Base-by-base conservation (phyloP, 1,140 invertebrate genomes). In the Caenorhabditis briggsae region DNA sequence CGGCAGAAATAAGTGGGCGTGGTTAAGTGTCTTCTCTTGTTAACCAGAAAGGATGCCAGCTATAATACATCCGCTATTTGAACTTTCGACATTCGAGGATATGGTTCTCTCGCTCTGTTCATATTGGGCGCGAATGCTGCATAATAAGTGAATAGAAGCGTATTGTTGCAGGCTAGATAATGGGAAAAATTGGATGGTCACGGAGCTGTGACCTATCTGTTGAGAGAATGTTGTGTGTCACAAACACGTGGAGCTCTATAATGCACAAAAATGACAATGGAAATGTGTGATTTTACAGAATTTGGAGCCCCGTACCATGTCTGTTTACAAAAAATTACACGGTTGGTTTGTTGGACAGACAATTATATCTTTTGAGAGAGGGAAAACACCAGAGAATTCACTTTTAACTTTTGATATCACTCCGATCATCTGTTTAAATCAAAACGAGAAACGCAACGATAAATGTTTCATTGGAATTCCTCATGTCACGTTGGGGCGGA, bases 121-220 rank as follows among this genome's bases (percentile, higher is more conserved):
- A 70, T 70, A 70, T 70, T 70, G 20, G n/a, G 33, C 18, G 59
- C 18, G 59, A 64, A 64, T 64, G 23, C 59, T 12, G 20, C 23
- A 64, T 23, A 64, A 64, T 41, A 64, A 64, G 23, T 25, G 64
- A n/a, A 70, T 25, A 3, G 8, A 5, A 64, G 59, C 59, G 8
- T 41, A 43, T 70, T 70, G 64, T 70, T 70, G 64, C 64, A 41
- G 43, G 64, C 64, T 8, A 41, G 14, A 70, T 70, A 70, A 46
- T 70, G 64, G 43, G 43, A 70, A 70, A 70, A 70, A 70, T 70
- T 14, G 59, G 33, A 11, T 12, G 12, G 59, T 5, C 9, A 33
- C 59, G 25, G 33, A 33, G 41, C 46, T 70, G 64, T 70, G 64
- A 70, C 64, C 41, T 70, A 70, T 70, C 46, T 70, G 64, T 70